phyloP scores from a whole-genome alignment of 2,888 invertebrate genomes.

The Silvanus unidentatus region DNA sequence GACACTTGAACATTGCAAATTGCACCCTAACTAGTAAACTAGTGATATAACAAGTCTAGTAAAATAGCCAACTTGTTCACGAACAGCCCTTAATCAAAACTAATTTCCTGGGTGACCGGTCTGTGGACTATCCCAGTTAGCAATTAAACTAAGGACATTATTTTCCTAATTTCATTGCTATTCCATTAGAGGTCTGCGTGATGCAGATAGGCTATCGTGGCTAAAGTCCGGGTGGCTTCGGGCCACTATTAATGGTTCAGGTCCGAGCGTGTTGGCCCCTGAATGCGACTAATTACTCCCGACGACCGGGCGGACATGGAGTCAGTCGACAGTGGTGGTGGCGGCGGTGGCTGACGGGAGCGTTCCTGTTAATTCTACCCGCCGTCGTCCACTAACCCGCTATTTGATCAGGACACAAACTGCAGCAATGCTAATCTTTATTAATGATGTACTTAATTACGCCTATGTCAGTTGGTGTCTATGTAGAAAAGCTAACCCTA shows the following conservation, averaged over 20 bases:
- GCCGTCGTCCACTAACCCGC: constrained; percentile 14
- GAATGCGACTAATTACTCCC: constrained; percentile 30
- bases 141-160: constrained; percentile 49
- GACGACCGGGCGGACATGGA: constrained; percentile 1
- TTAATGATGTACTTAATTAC: constrained; percentile 39
- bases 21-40: constrained; percentile 21
- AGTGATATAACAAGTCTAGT: constrained; percentile 21
- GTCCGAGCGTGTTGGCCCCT: constrained; percentile 23
- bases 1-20: constrained; percentile 17
- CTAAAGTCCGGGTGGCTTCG: constrained; percentile 27
- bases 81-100: constrained; percentile 41
- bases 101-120: constrained; percentile 42
- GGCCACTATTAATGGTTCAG: constrained; percentile 34
- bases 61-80: constrained; percentile 16
- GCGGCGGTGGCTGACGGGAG: background rate
- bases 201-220: constrained; percentile 43
- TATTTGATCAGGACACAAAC: constrained; percentile 29
- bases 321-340: background rate
- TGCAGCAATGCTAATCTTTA: constrained; percentile 36
- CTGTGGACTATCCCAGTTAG: constrained; percentile 30
- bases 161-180: constrained; percentile 49
- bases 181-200: constrained; percentile 48
- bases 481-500: constrained; percentile 30
- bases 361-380: constrained; percentile 9
- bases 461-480: constrained; percentile 32